Evolutionary conservation across 1,140 invertebrate genomes (phyloP).

Genomic region (Leucophenga varia): DNA sequence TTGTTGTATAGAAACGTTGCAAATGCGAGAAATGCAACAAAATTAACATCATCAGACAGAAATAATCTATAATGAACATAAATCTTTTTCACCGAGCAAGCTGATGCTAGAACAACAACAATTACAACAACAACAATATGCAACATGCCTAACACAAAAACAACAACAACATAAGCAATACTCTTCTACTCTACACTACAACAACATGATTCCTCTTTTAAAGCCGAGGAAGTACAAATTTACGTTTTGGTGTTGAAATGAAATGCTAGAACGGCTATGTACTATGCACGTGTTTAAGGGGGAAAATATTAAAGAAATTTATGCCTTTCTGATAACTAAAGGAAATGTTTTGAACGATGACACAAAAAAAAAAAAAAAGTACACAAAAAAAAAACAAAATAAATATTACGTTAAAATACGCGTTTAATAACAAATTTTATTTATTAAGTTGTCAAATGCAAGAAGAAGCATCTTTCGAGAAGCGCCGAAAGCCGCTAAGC

Average conservation of each 20-base stretch:
- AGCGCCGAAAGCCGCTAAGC: no score
- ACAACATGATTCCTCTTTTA: slow-evolving; percentile 31
- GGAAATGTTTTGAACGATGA: slow-evolving; percentile 36
- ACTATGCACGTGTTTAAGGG: slow-evolving; percentile 19
- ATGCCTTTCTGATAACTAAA: slow-evolving; percentile 53
- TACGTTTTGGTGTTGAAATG: slow-evolving; percentile 52
- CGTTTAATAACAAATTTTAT: slow-evolving; percentile 43
- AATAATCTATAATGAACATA: slow-evolving; percentile 55
- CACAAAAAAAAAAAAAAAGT: slow-evolving; percentile 24
- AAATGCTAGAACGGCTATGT: slow-evolving; percentile 38
- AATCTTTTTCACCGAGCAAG: slow-evolving; percentile 38
- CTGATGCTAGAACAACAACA: slow-evolving; percentile 6
- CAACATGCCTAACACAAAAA: neutral
- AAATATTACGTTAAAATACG: slow-evolving; percentile 25
- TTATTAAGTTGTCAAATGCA: slow-evolving; percentile 51
- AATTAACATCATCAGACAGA: slow-evolving; percentile 55
- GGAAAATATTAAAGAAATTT: slow-evolving; percentile 50
- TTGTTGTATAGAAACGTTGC: no score
- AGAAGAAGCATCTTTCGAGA: no score
- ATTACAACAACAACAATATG: slow-evolving; percentile 6
- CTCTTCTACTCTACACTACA: no score
- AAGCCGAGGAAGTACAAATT: slow-evolving; percentile 53
- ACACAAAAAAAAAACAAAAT: no score
- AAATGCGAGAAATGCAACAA: slow-evolving; percentile 54
- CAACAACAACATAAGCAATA: slow-evolving; percentile 6